Conservation (phyloP, 2,888 invertebrate genomes). For the Penaeus monodon region DNA sequence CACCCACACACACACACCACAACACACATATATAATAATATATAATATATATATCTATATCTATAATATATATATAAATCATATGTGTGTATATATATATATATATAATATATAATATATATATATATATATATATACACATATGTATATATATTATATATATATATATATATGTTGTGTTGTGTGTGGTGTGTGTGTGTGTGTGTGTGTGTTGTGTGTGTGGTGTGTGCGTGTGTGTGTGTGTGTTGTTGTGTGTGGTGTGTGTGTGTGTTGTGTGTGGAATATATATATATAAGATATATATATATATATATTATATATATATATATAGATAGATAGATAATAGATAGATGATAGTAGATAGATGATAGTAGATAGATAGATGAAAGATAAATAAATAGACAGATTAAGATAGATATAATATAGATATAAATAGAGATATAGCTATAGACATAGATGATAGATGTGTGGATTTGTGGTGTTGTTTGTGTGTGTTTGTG, state of each 20-base stretch:
- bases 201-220: neutral
- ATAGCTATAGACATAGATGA: too few species aligned
- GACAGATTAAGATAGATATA: neutral
- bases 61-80: too few species aligned
- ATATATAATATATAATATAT: too few species aligned
- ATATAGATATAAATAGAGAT: too few species aligned
- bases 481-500: too few species aligned
- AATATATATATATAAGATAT: neutral
- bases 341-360: too few species aligned
- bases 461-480: too few species aligned
- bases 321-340: neutral
- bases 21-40: too few species aligned
- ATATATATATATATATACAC: too few species aligned
- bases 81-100: too few species aligned
- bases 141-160: neutral
- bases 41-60: too few species aligned
- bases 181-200: neutral
- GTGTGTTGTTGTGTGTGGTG: neutral
- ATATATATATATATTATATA: constrained; percentile 12
- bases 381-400: neutral
- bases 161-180: neutral
- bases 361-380: too few species aligned
- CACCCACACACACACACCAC: neutral
- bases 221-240: neutral
- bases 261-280: neutral